Base-by-base conservation (phyloP, 2,888 invertebrate genomes). In the Troides aeacus region DNA sequence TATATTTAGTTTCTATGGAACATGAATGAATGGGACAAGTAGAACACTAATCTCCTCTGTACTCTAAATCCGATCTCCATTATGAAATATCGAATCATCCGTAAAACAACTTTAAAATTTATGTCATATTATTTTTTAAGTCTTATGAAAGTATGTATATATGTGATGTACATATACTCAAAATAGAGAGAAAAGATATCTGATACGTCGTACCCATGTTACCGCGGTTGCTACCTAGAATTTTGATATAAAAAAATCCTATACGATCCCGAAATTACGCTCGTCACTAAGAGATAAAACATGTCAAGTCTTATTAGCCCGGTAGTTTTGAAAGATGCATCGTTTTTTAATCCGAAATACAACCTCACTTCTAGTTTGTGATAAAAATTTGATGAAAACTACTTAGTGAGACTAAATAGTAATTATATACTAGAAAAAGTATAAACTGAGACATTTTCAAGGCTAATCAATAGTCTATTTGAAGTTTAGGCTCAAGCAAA, bases 11-110 rank as follows among this genome's bases (percentile, higher is more conserved):
- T 63, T 58, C 23, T 39, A 24, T 61, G n/a, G 53, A 17, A 36
- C 17, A 21, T 62, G 62, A 59, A 65, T 65, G 58, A 65, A 65
- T 59, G 65, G 59, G 59, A 42, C 18, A 42, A n/a, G 58, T n/a
- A 60, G 60, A 36, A 42, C 24, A 42, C 46, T 46, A 46, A 46
- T 21, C 1, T 53, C 18, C 53, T 12, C n/a, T 53, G 53, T 53
- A 53, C n/a, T n/a, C 53, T n/a, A n/a, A 53, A n/a, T n/a, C 8
- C 2, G n/a, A 53, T 53, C 8, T 53, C 53, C 53, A 53, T 46
- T 46, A 46, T 46, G 1, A 18, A 53, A 53, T 18, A 6, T 4
- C 1, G n/a, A 53, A n/a, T 53, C 53, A 5, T 53, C n/a, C n/a
- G 5, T 12, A 12, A 12, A 50, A 18, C 7, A 6, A n/a, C 6